Base-by-base conservation (phyloP, 2,113 vertebrate species). In the Zosterops borbonicus region DNA sequence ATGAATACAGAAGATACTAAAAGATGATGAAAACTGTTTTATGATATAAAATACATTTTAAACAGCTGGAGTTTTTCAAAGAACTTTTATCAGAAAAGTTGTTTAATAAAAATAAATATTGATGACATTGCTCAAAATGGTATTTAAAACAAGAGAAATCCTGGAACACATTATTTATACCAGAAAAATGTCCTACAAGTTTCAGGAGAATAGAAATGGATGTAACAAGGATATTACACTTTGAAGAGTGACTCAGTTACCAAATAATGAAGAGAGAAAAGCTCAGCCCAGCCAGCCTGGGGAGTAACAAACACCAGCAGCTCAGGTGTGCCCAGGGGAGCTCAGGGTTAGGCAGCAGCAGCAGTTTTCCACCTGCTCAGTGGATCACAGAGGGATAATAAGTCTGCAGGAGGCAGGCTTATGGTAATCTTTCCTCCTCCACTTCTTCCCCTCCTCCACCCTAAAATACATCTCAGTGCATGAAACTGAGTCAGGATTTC, bases 401-500 rank as follows among this genome's bases (percentile, higher is more conserved):
- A 79, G 23, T 58, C 76, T 33, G 65, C 77, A 73, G 69, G 67
- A 94, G 46, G 35, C 18, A 85, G 63, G 88, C 64, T 90, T 55
- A 76, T 4, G 39, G 31, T 83, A 85, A 94, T 94, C 87, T 83
- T 83, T 77, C 69, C 73, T 94, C 82, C 90, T 77, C 60, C 63
- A 49, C 42, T 46, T 76, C 79, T 88, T 80, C 50, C 85, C 86
- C 50, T 83, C 92, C 90, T 87, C 83, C 79, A 69, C 33, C 37
- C 52, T 77, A 82, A 78, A 85, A 65, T 5, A 70, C 23, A 29
- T 27, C 63, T 80, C 68, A 52, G 64, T 53, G 74, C 37, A 86
- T 16, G 29, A 52, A 90, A 90, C 71, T 28, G 56, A 95, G 83
- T 92, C 91, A 87, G 83, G 56, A 87, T 91, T 89, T 89, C 64